Percentiles rank a stretch among this genome's conserved stretches.
Evolutionary conservation across 1,140 invertebrate genomes (phyloP).

Genomic region (Bombus affinis): DNA sequence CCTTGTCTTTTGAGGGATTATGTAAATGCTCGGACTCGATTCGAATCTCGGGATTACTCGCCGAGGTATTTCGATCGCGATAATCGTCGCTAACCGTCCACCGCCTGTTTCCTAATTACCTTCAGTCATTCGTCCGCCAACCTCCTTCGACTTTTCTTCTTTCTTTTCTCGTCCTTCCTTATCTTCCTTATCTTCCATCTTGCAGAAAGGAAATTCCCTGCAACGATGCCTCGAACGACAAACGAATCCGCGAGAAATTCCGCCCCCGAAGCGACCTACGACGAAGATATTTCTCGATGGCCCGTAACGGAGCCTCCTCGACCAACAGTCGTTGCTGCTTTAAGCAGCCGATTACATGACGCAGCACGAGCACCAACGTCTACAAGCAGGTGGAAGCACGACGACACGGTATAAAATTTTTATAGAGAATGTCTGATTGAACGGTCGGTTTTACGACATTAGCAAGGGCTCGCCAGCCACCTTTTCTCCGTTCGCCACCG

Average conservation of each 20-base stretch:
- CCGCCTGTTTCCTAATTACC: constrained; percentile 30
- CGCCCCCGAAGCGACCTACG: background rate
- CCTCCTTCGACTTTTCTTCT: background rate
- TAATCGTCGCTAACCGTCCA: constrained; percentile 29
- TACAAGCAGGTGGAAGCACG: constrained; percentile 1
- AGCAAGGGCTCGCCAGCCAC: background rate
- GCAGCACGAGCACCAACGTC: constrained; percentile 15
- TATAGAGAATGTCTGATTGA: constrained; percentile 45
- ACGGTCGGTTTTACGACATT: constrained; percentile 47
- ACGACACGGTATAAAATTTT: constrained; percentile 41
- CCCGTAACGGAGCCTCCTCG: background rate
- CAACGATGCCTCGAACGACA: background rate
- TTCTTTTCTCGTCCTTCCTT: background rate
- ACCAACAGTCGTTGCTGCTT: background rate
- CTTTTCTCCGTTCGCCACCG: background rate
- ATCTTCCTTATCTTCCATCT: background rate
- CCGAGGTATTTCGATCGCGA: constrained; percentile 40
- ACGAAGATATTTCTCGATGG: background rate
- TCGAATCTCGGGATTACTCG: constrained; percentile 46
- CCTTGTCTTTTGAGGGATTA: constrained; percentile 48
- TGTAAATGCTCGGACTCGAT: constrained; percentile 36
- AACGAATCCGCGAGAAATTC: constrained; percentile 20
- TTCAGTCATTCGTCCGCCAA: too few species aligned
- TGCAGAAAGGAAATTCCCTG: background rate
- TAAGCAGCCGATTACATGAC: constrained; percentile 45